Percentiles rank a stretch among this genome's conserved stretches.
phyloP scores from a whole-genome alignment of 2,888 invertebrate genomes.

The Galeruca laticollis region DNA sequence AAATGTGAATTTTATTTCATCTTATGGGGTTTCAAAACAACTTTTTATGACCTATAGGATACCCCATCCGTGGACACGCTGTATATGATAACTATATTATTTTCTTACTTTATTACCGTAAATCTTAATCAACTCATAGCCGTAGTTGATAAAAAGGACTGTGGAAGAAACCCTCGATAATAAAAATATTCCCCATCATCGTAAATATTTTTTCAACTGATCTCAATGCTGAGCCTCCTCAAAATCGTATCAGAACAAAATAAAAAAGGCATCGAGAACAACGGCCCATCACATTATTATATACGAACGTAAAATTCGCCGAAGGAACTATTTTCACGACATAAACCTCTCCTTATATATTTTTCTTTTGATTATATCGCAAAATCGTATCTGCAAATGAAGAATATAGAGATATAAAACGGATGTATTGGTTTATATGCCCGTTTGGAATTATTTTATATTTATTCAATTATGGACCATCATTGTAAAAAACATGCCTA shows the following conservation, averaged over 20 bases:
- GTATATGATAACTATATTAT: too few species aligned
- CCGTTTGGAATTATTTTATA: too few species aligned
- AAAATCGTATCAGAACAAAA: not conserved
- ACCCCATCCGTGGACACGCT: too few species aligned
- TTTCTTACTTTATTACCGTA: too few species aligned
- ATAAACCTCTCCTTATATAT: not conserved
- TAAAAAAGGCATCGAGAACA: not conserved
- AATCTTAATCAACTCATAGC: too few species aligned
- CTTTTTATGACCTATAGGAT: too few species aligned
- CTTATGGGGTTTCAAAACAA: too few species aligned
- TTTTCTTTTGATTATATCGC: not conserved
- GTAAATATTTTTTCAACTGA: not conserved
- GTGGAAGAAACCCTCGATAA: not conserved
- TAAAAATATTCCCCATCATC: conserved; percentile 2
- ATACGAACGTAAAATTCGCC: not conserved
- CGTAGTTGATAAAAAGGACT: not conserved
- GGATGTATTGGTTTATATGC: not conserved
- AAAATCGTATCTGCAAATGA: not conserved
- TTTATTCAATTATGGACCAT: too few species aligned
- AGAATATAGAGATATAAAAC: not conserved
- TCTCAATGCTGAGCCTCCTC: not conserved
- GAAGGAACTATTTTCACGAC: conserved; percentile 1
- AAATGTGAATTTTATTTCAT: too few species aligned
- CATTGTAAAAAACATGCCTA: too few species aligned
- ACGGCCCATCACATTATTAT: not conserved